Evolutionary conservation across 2,797 vertebrate genomes (phyloP).

Genomic region (Hydrocynus forskahlii): DNA sequence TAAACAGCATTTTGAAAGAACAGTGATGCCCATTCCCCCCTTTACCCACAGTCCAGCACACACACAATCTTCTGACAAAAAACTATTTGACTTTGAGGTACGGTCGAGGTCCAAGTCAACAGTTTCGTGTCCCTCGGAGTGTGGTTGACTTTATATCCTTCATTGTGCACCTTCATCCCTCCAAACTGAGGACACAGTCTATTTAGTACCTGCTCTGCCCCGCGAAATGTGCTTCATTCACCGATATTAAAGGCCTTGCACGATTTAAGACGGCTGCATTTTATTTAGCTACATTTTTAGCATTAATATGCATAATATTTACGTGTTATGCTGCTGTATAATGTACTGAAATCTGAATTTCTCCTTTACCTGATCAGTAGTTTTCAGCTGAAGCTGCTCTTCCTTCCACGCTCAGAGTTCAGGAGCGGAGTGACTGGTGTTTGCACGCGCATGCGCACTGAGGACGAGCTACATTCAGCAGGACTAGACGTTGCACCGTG

Average conservation of each 20-base stretch:
- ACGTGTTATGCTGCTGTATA: background rate
- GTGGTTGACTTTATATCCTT: background rate
- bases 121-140: background rate
- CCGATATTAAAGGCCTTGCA: background rate
- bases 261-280: background rate
- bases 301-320: background rate
- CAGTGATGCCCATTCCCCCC: background rate
- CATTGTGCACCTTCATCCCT: background rate
- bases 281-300: background rate
- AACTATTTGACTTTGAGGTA: background rate
- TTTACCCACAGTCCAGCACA: background rate
- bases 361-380: background rate
- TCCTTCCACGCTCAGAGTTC: background rate
- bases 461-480: background rate
- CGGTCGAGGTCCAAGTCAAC: constrained; percentile 14
- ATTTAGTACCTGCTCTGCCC: background rate
- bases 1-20: background rate
- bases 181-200: background rate
- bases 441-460: background rate
- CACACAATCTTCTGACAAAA: background rate
- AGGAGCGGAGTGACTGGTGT: background rate
- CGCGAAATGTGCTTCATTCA: too few relatives aligned
- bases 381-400: background rate
- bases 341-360: background rate
- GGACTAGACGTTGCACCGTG: background rate